Evolutionary conservation across 2,797 vertebrate genomes (phyloP).

Genomic region (Molossus alvarezi): DNA sequence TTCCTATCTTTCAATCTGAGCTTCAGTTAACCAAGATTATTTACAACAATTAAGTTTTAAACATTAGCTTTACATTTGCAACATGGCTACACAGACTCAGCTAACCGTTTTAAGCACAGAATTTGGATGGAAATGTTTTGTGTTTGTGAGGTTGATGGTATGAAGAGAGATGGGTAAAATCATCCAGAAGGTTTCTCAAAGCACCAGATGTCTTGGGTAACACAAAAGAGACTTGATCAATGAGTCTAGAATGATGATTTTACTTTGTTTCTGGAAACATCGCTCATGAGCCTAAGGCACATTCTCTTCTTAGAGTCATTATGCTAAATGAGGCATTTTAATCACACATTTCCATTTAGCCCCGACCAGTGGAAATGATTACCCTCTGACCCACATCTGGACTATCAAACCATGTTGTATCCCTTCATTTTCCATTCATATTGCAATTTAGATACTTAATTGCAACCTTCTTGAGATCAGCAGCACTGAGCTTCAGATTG

Average conservation of each 20-base stretch:
- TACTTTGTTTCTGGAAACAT: constrained; percentile 66
- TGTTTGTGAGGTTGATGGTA: neutral
- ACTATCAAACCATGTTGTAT: neutral
- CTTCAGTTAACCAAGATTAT: constrained; percentile 17
- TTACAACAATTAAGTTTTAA: constrained; percentile 45
- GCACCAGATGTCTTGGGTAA: neutral
- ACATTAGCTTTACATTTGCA: constrained; percentile 45
- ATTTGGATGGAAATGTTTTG: neutral
- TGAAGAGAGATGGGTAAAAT: neutral
- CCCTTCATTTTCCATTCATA: constrained; percentile 34
- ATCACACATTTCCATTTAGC: constrained; percentile 73
- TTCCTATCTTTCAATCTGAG: constrained; percentile 11
- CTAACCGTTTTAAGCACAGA: neutral
- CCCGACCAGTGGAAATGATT: constrained; percentile 33
- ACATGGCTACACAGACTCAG: neutral
- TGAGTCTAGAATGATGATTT: constrained; percentile 2
- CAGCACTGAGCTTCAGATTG: neutral
- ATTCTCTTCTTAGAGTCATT: constrained; percentile 61
- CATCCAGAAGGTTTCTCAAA: neutral
- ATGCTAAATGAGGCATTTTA: constrained; percentile 27
- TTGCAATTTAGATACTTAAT: constrained; percentile 1
- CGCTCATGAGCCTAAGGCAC: neutral
- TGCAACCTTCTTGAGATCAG: constrained; percentile 8
- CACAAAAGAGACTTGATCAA: neutral
- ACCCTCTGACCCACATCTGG: neutral